Evolutionary conservation across 2,888 invertebrate species (phyloP), one percentile per base, ranked within the genome.

Genomic region (Drosophila seclusa): DNA sequence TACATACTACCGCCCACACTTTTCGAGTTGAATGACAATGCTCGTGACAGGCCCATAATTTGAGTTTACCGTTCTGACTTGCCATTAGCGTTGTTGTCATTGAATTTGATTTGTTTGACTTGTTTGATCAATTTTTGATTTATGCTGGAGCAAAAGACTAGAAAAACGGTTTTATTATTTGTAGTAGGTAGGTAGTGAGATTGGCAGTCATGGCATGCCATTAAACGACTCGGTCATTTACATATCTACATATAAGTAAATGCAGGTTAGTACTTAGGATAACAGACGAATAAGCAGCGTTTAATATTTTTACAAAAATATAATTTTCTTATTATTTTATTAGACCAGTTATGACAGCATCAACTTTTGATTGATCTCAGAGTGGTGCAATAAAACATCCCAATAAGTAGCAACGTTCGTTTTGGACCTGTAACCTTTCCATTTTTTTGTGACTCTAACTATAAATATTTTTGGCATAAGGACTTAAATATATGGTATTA

Each of bases 111-210:
- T 55, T 85, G 83, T 83, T 68, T 87, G 89, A 87, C 73, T 87
- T 87, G 86, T 87, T 87, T 87, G 87, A 87, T 87, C 87, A 87
- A 87, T 87, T 76, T 69, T 64, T 71, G 83, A 81, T 84, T 84
- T 80, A 68, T 83, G 77, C 42, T 69, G 21, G 50, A 31, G 68
- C 31, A 50, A 38, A 55, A 45, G 34, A 42, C 57, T 64, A 38
- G 34, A 32, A 36, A 65, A 59, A 53, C 58, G 52, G 36, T 50
- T 78, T 69, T 63, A 66, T 38, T 59, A 42, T 78, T 53, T 59
- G 54, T 50, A 65, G 52, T 49, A 16, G 24, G 24, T 50, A 45
- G 36, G 21, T 54, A 40, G 36, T 36, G 21, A 34, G 49, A 45
- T 27, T 59, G 42, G 4, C 32, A 63, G 36, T 50, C 70, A 78